Percentiles rank a stretch among this genome's conserved stretches.
phyloP scores from a whole-genome alignment of 92 coral and sea anemone species.

The Parazoanthus swiftii region DNA sequence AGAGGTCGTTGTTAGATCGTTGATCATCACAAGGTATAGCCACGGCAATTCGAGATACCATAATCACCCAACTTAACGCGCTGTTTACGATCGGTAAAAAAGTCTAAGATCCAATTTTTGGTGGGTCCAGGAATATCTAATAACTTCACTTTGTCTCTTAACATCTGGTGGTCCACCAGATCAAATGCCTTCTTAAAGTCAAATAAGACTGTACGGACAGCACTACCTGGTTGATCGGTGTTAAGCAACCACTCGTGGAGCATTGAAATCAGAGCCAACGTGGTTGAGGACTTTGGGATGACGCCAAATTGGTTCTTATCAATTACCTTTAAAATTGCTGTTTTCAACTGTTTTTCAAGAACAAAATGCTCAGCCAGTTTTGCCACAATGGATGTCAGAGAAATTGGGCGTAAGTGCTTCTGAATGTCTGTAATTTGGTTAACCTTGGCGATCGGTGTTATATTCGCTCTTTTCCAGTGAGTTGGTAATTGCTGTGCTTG shows the following conservation, averaged over 20 bases:
- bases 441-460: conserved; percentile 50
- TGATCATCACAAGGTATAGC: conserved; percentile 52
- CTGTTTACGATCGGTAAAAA: conserved; percentile 42
- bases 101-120: conserved; percentile 49
- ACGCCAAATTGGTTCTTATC: conserved; percentile 55
- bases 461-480: conserved; percentile 49
- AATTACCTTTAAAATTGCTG: conserved; percentile 28
- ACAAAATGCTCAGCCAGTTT: conserved; percentile 37
- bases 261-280: conserved; percentile 44
- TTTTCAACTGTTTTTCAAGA: conserved; percentile 31
- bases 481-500: conserved; percentile 15
- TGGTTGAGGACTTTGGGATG: conserved; percentile 51
- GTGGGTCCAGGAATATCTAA: background rate
- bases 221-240: conserved; percentile 14
- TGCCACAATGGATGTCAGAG: conserved; percentile 38
- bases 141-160: conserved; percentile 26
- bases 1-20: conserved; percentile 37
- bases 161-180: conserved; percentile 43
- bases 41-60: conserved; percentile 43
- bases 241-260: too few species aligned
- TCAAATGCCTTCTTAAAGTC: conserved; percentile 51
- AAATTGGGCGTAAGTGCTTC: background rate
- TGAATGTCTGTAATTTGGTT: background rate
- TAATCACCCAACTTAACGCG: conserved; percentile 34
- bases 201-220: conserved; percentile 41